phyloP scores from a whole-genome alignment of 2,888 invertebrate species.

The Yponomeuta plumbellus region DNA sequence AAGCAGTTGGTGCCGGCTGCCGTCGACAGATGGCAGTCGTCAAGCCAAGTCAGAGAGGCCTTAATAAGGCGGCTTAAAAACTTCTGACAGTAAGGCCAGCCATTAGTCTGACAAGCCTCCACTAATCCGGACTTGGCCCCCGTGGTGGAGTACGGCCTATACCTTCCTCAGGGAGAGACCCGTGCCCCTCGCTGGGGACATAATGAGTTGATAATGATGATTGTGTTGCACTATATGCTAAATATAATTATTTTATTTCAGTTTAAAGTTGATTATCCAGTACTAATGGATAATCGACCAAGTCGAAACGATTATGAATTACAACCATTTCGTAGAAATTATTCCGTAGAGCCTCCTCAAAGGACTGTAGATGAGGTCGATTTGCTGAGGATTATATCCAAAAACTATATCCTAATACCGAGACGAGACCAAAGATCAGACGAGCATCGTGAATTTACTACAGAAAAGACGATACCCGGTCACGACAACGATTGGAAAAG shows the following conservation, averaged over 20 bases:
- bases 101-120: too few species aligned
- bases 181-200: too few species aligned
- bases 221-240: neutral
- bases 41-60: too few species aligned
- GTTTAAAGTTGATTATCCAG: neutral
- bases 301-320: neutral
- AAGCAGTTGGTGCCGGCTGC: too few species aligned
- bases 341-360: constrained; percentile 18
- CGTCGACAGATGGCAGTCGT: too few species aligned
- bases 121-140: too few species aligned
- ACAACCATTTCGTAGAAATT: neutral
- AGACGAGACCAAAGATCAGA: constrained; percentile 28
- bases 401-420: constrained; percentile 64
- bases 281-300: neutral
- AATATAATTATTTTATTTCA: neutral
- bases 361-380: constrained; percentile 32
- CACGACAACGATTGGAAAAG: constrained; percentile 57
- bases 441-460: neutral
- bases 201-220: too few species aligned
- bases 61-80: too few species aligned
- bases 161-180: too few species aligned
- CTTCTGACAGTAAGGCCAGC: too few species aligned
- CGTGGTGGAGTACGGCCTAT: too few species aligned
- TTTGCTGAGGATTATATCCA: constrained; percentile 54
- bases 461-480: constrained; percentile 18